Evolutionary conservation across 2,797 vertebrate genomes (phyloP), one percentile per base, ranked within the genome.

Genomic region (Loriculus beryllinus): DNA sequence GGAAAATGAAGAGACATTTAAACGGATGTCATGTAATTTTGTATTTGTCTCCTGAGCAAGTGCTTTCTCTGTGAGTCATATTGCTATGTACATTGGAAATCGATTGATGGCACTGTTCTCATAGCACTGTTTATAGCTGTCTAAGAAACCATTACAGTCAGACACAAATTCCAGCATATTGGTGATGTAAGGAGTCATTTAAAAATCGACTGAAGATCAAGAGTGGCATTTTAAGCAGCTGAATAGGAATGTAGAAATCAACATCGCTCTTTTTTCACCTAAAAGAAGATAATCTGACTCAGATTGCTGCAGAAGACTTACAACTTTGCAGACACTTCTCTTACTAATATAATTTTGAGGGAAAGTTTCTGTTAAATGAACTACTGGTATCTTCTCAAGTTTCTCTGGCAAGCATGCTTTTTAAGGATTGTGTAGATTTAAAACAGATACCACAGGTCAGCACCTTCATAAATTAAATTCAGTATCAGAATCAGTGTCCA

Each of bases 401-500:
- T 93, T 88, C 77, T 70, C 79, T 75, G 71, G 75, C 42, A 86
- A 88, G 57, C 49, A 76, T 6, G 11, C 39, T 74, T 90, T 90
- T 79, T 45, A 79, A 94, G 60, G 40, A 77, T 72, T 86, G 47
- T 5, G 0, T 81, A 80, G 39, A 43, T 62, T 79, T 92, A 88
- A 90, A 83, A 91, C 54, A 90, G 54, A 78, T 80, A 62, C 88
- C 91, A 62, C 31, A 90, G 88, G 92, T 89, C 92, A 96, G 65
- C 59, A 76, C 86, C 82, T 94, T 70, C 83, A 48, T 91, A 94
- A 93, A 96, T 95, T 93, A 84, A 96, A 93, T 92, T 95, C 57
- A 80, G 23, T 52, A 33, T 75, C 59, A 88, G 59, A 68, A 85
- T 75, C 26, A 63, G 82, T 54, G 49, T 92, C 54, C 40, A 45